Evolutionary conservation across 2,888 invertebrate species (phyloP).

Genomic region (Willowsia nigromaculata): DNA sequence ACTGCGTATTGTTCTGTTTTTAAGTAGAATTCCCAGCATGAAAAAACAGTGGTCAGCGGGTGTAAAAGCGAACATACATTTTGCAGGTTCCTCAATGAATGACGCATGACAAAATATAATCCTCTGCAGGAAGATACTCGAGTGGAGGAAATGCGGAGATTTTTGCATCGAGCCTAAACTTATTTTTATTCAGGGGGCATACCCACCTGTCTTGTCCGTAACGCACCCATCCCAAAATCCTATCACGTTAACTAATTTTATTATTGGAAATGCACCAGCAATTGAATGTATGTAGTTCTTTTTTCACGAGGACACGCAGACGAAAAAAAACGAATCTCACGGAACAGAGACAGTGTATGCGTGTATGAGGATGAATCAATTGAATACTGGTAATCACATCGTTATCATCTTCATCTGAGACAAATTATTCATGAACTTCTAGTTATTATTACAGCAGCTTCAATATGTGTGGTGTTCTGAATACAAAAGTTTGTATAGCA

Average conservation of each 20-base stretch:
- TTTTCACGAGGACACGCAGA: not conserved
- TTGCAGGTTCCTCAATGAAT: not conserved
- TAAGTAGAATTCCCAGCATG: not conserved
- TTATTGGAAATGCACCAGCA: not conserved
- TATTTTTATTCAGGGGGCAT: conserved; percentile 2
- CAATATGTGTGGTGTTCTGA: not conserved
- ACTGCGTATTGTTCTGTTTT: not conserved
- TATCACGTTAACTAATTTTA: not conserved
- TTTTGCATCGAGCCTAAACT: not conserved
- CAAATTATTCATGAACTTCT: not conserved
- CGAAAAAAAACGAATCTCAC: not conserved
- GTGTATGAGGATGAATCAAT: not conserved
- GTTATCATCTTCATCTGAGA: not conserved
- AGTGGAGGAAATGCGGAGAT: not conserved
- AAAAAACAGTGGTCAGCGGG: no score
- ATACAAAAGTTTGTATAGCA: not conserved
- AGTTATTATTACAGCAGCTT: not conserved
- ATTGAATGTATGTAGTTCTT: not conserved
- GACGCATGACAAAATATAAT: no score
- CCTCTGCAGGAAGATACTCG: no score
- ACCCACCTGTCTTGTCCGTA: not conserved
- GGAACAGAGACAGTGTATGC: not conserved
- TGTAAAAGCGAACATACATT: not conserved
- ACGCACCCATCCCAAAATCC: conserved; percentile 30
- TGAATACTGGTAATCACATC: not conserved